phyloP scores from a whole-genome alignment of 1,140 invertebrate genomes.

The Capitella teleta region DNA sequence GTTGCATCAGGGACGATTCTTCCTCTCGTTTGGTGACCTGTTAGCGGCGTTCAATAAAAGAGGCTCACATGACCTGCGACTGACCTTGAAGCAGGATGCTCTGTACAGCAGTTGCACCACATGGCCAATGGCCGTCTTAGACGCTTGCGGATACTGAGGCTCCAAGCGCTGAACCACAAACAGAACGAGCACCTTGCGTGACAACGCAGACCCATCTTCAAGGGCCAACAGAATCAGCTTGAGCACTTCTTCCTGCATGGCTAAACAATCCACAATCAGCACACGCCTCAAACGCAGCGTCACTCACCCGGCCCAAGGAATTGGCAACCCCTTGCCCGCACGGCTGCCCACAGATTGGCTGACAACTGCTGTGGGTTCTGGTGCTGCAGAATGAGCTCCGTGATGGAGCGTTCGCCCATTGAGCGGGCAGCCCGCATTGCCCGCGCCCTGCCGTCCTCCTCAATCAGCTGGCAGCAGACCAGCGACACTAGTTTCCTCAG shows the following conservation, averaged over 20 bases:
- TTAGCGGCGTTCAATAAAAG: neutral
- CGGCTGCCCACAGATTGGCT: slow-evolving; percentile 91
- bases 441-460: slow-evolving; percentile 66
- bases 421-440: slow-evolving; percentile 66
- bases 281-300: neutral
- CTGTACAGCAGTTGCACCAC: slow-evolving; percentile 95
- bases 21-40: slow-evolving; percentile 92
- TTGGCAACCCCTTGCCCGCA: slow-evolving; percentile 89
- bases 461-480: slow-evolving; percentile 82
- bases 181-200: slow-evolving; percentile 93
- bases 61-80: slow-evolving; percentile 6
- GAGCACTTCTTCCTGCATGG: slow-evolving; percentile 96
- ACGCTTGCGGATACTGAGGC: slow-evolving; percentile 91
- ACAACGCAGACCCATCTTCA: slow-evolving; percentile 92
- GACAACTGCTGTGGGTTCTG: slow-evolving; percentile 85
- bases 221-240: slow-evolving; percentile 85
- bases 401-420: slow-evolving; percentile 85
- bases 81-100: slow-evolving; percentile 94
- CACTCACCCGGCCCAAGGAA: slow-evolving; percentile 81
- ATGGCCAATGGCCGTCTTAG: slow-evolving; percentile 96
- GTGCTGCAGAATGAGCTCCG: slow-evolving; percentile 87
- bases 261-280: slow-evolving; percentile 41
- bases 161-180: slow-evolving; percentile 94
- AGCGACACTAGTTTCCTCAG: slow-evolving; percentile 86
- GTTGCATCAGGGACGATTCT: slow-evolving; percentile 95